Evolutionary conservation across 30 jellyfish, hydroid and myxozoan genomes (phyloP).

Genomic region (Aurelia sp.): DNA sequence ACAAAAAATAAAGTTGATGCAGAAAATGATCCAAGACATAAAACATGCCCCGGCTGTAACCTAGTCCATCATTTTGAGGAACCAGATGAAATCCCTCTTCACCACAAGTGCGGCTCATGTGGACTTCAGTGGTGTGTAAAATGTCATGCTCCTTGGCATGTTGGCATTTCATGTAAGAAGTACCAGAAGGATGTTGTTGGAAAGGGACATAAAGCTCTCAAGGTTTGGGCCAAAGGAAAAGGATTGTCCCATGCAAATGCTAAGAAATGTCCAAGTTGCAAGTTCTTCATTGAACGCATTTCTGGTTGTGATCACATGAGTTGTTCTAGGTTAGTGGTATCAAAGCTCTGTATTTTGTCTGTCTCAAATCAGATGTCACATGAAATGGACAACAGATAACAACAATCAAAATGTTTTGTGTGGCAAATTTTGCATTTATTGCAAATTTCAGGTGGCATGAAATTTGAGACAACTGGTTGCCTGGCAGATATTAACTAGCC

Average conservation of each 20-base stretch:
- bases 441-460: too few species aligned
- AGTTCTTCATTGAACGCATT: slow-evolving; percentile 81
- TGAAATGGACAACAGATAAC: background rate
- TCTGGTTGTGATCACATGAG: slow-evolving; percentile 94
- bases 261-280: slow-evolving; percentile 84
- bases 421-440: too few species aligned
- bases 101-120: slow-evolving; percentile 65
- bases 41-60: slow-evolving; percentile 94
- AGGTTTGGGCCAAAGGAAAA: slow-evolving; percentile 88
- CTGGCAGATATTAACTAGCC: too few species aligned
- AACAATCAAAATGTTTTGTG: too few species aligned
- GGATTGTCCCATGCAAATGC: slow-evolving; percentile 74
- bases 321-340: slow-evolving; percentile 69
- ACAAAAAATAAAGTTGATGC: slow-evolving; percentile 75
- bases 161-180: slow-evolving; percentile 69
- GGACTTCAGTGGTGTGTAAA: slow-evolving; percentile 79
- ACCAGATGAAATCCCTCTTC: slow-evolving; percentile 43
- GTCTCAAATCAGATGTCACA: background rate
- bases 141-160: slow-evolving; percentile 96
- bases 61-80: slow-evolving; percentile 48
- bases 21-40: slow-evolving; percentile 71
- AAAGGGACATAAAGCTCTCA: slow-evolving; percentile 78
- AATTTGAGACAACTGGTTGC: too few species aligned
- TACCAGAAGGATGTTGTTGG: slow-evolving; percentile 80
- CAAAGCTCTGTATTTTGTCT: too few species aligned